phyloP scores from a whole-genome alignment of 1,140 invertebrate genomes.

The Pachyrhynchus sulphureomaculatus region DNA sequence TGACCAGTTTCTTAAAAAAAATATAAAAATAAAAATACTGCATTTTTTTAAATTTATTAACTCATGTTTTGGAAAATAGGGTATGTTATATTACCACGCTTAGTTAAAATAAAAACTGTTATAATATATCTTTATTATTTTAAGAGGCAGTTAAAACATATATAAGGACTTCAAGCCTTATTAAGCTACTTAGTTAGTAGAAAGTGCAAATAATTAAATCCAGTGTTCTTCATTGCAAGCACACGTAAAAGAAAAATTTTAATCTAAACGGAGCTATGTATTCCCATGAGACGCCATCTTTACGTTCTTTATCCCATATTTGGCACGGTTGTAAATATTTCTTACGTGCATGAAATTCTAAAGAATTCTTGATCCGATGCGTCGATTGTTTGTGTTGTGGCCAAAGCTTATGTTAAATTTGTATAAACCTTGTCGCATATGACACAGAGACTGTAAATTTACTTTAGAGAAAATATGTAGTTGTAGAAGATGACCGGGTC shows the following conservation, averaged over 20 bases:
- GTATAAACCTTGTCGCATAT: conserved; percentile 23
- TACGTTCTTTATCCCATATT: conserved; percentile 19
- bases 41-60: too few relatives aligned
- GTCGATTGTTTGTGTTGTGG: conserved; percentile 20
- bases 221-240: not conserved
- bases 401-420: conserved; percentile 22
- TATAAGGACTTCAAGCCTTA: too few relatives aligned
- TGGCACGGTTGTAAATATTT: conserved; percentile 17
- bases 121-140: too few relatives aligned
- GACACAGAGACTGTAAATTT: conserved; percentile 20
- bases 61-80: too few relatives aligned
- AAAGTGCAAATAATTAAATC: not conserved
- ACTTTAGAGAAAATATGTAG: conserved; percentile 12
- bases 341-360: conserved; percentile 18
- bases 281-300: conserved; percentile 20
- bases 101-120: too few relatives aligned
- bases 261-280: conserved; percentile 10
- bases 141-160: too few relatives aligned
- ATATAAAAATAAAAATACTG: too few relatives aligned
- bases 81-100: too few relatives aligned
- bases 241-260: not conserved
- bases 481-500: conserved; percentile 3
- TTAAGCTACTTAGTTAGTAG: too few relatives aligned
- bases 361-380: conserved; percentile 12
- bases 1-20: too few relatives aligned